A percentile compares a stretch with the other conserved stretches of the same genome.
These are phyloP conservation scores for Cassiopea andromeda DNA, from an alignment of 30 jellyfish, hydroid and myxozoan genomes.

Conservation along the genomic window DNA sequence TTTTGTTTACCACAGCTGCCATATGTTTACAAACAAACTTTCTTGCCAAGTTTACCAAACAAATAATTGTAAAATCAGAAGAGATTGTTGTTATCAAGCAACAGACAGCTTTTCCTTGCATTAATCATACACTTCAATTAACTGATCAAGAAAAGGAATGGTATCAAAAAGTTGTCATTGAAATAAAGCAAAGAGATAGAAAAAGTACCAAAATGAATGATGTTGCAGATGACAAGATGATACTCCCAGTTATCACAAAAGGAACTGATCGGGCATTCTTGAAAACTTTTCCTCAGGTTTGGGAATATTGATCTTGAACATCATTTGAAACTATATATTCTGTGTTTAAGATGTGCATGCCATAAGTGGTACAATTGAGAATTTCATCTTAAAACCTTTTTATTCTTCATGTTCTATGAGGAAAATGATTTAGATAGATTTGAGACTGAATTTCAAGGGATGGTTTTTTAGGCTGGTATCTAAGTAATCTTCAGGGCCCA, in stretches of 20 bases:
- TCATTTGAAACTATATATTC: background rate
- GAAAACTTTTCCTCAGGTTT: background rate
- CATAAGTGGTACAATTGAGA: too few species aligned
- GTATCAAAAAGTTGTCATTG: slow-evolving; percentile 1
- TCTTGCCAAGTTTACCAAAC: slow-evolving; percentile 41
- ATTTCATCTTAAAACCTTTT: too few species aligned
- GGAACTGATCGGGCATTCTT: background rate
- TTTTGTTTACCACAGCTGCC: background rate
- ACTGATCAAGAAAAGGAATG: slow-evolving; percentile 23
- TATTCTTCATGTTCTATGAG: too few species aligned
- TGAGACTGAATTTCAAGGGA: too few species aligned
- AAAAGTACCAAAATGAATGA: background rate
- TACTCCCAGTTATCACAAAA: background rate
- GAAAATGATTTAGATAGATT: too few species aligned
- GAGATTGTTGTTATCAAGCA: slow-evolving; percentile 12
- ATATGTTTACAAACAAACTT: slow-evolving; percentile 1
- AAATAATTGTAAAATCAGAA: slow-evolving; percentile 11
- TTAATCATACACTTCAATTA: slow-evolving; percentile 43
- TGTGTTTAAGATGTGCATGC: background rate
- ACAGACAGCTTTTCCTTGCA: slow-evolving; percentile 34
- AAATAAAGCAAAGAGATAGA: background rate
- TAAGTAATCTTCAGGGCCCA: too few species aligned
- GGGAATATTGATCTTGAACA: background rate
- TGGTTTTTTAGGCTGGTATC: too few species aligned
- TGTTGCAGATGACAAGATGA: background rate